Evolutionary conservation across 2,113 vertebrate genomes (phyloP), one percentile per base, ranked within the genome.

Genomic region (Pica pica): DNA sequence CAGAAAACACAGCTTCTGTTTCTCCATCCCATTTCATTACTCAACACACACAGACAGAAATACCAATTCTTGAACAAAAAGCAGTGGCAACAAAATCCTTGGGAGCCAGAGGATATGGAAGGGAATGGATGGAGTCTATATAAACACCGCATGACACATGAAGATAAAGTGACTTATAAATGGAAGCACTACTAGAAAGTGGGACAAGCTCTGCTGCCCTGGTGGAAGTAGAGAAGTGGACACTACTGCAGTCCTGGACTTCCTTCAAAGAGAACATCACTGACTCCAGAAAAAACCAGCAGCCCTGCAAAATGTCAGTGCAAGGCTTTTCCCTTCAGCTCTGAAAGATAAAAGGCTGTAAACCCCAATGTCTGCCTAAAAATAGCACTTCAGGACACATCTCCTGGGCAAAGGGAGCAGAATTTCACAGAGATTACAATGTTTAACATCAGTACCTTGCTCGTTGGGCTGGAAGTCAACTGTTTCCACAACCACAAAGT

Each of bases 391-490:
- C 12, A 52, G 46, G 55, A 68, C 31, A 28, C 1, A 35, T 27
- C 10, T 5, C 11, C 55, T 50, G 27, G 44, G 37, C 33, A 35
- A 44, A 56, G 37, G 53, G 15, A 21, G 49, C 20, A 77, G 52
- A 33, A 16, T 47, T 61, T 12, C 47, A n/a, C 0, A 28, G 47
- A 55, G 7, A 8, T 63, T 60, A 55, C 59, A 53, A 22, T 0
- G 1, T n/a, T n/a, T 16, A 63, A 33, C 11, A 67, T 20, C 76
- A 79, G 33, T 91, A 99, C 99, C 99, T 98, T 99, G 99, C 83
- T 99, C 99, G 6, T 97, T 99, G 90, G 99, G 99, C 93, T 99
- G 99, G 92, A 99, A 99, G 96, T 99, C 99, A 52, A 99, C 99
- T 0, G 99, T 99, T 95, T 99, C 99, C 57, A 99, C 99, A 11